Evolutionary conservation across 2,113 vertebrate genomes (phyloP).

Genomic region (Osmerus mordax): DNA sequence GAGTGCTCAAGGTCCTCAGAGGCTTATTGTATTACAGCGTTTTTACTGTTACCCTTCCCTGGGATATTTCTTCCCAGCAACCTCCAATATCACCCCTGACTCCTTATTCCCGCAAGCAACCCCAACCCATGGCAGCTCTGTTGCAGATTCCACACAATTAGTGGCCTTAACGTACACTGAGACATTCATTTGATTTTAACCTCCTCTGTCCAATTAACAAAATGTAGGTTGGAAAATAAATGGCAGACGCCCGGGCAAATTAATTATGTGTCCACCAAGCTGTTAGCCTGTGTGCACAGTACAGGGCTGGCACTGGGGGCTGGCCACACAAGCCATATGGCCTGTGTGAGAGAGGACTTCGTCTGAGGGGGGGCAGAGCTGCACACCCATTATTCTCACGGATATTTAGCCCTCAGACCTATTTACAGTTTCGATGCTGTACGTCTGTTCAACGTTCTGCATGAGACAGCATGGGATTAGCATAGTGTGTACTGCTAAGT

Average conservation of each 20-base stretch:
- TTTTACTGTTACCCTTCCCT: slow-evolving; percentile 11
- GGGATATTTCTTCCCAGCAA: slow-evolving; percentile 20
- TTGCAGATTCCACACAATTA: slow-evolving; percentile 60
- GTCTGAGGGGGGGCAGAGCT: slow-evolving; percentile 36
- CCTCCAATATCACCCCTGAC: slow-evolving; percentile 33
- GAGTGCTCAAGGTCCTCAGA: slow-evolving; percentile 23
- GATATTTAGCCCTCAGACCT: slow-evolving; percentile 44
- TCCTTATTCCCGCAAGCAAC: slow-evolving; percentile 37
- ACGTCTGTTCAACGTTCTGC: too few species aligned
- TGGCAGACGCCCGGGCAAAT: slow-evolving; percentile 76
- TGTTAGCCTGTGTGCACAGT: slow-evolving; percentile 63
- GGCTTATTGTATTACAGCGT: slow-evolving; percentile 9
- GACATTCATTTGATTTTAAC: slow-evolving; percentile 70
- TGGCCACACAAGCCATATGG: slow-evolving; percentile 69
- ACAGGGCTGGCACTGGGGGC: slow-evolving; percentile 62
- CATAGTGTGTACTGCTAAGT: too few species aligned
- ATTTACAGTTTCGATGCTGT: background rate
- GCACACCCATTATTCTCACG: slow-evolving; percentile 62
- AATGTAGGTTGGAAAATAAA: slow-evolving; percentile 79
- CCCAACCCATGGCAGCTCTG: slow-evolving; percentile 10
- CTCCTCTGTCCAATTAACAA: slow-evolving; percentile 74
- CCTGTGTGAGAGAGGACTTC: slow-evolving; percentile 62
- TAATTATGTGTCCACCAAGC: slow-evolving; percentile 79
- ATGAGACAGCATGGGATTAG: too few species aligned
- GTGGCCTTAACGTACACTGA: slow-evolving; percentile 55